Percentiles rank a stretch among this genome's conserved stretches.
phyloP scores from a whole-genome alignment of 2,888 invertebrate genomes.

The Calameuta idolon region DNA sequence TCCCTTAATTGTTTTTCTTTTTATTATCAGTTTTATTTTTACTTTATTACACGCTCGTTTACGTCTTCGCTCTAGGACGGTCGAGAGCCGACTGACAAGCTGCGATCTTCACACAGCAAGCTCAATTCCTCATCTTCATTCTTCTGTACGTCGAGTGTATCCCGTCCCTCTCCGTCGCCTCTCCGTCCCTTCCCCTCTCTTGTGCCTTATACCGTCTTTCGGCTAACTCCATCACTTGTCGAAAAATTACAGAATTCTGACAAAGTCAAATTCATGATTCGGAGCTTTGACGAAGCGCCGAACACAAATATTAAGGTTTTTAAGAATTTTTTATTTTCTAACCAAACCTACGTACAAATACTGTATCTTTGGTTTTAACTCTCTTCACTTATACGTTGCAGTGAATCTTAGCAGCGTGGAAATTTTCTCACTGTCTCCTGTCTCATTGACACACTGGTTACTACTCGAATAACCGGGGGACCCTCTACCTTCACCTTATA shows the following conservation, averaged over 20 bases:
- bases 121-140: slow-evolving; percentile 65
- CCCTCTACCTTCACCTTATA: neutral
- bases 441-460: neutral
- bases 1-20: neutral
- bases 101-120: slow-evolving; percentile 54
- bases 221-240: neutral
- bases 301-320: neutral
- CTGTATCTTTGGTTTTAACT: neutral
- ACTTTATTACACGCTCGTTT: slow-evolving; percentile 9
- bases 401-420: neutral
- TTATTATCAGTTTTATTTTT: slow-evolving; percentile 19
- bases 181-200: neutral
- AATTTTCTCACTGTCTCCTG: neutral
- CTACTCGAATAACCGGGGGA: neutral
- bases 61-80: slow-evolving; percentile 59
- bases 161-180: neutral
- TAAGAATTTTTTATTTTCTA: neutral
- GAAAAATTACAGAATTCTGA: neutral
- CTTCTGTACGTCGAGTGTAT: slow-evolving; percentile 40
- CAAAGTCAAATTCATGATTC: too few species aligned
- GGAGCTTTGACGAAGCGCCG: neutral
- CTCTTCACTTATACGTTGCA: neutral
- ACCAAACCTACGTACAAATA: neutral
- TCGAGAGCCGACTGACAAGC: slow-evolving; percentile 65
- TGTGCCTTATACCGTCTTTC: neutral